Percentiles rank a stretch among this genome's conserved stretches.
Evolutionary conservation across 2,113 vertebrate species (phyloP).

Genomic region (Cervus canadensis): DNA sequence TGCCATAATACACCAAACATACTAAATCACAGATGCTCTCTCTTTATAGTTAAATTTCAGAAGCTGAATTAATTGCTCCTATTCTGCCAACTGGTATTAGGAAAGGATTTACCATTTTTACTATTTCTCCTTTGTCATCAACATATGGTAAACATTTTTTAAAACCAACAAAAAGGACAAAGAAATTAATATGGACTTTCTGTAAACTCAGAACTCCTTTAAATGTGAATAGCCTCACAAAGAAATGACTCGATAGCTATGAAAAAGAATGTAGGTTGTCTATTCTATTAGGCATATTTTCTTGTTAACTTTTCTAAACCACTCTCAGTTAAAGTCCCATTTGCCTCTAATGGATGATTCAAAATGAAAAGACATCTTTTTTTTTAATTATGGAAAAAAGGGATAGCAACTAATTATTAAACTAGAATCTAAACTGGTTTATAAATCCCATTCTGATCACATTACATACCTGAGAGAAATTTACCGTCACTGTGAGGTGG

Average conservation of each 20-base stretch:
- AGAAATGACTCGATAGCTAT: not conserved
- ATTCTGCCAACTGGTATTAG: not conserved
- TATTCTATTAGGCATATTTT: not conserved
- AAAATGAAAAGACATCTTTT: slow-evolving; percentile 35
- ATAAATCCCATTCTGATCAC: slow-evolving; percentile 54
- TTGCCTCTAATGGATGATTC: slow-evolving; percentile 55
- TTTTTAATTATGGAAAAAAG: slow-evolving; percentile 43
- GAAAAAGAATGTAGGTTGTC: not conserved
- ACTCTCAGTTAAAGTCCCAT: slow-evolving; percentile 32
- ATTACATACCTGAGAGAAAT: slow-evolving; percentile 61
- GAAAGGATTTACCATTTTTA: not conserved
- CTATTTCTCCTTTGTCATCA: not conserved
- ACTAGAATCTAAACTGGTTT: slow-evolving; percentile 46
- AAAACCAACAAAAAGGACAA: not conserved
- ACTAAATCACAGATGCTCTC: not conserved
- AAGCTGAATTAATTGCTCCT: not conserved
- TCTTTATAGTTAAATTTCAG: not conserved
- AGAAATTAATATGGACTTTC: not conserved
- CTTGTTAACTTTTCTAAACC: not conserved
- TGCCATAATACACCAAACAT: not conserved
- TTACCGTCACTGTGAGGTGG: slow-evolving; percentile 41
- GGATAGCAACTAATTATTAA: slow-evolving; percentile 64
- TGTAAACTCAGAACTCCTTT: not conserved
- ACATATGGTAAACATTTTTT: not conserved
- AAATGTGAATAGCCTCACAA: not conserved